A percentile compares a stretch with the other conserved stretches of the same genome.
phyloP scores from a whole-genome alignment of 2,888 invertebrate species.

The Acleris sparsana region DNA sequence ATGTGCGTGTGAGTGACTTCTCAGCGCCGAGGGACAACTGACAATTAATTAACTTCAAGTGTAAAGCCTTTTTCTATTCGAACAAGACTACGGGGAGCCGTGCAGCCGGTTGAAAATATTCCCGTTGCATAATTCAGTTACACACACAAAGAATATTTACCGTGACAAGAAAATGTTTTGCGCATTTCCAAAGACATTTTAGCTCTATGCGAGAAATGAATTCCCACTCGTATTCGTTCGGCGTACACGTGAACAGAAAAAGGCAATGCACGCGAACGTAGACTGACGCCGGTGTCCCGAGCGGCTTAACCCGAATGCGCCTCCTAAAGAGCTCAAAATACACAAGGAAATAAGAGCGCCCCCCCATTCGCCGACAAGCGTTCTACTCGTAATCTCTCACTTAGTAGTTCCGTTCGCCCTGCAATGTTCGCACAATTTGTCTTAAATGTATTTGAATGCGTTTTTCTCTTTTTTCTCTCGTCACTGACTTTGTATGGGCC shows the following conservation, averaged over 20 bases:
- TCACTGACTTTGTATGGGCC: constrained; percentile 88
- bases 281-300: constrained; percentile 66
- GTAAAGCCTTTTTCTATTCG: constrained; percentile 60
- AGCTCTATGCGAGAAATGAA: constrained; percentile 54
- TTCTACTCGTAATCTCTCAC: constrained; percentile 84
- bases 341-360: constrained; percentile 75
- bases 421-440: constrained; percentile 84
- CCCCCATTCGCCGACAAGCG: constrained; percentile 76
- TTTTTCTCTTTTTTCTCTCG: constrained; percentile 85
- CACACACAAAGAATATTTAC: constrained; percentile 36
- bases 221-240: constrained; percentile 53
- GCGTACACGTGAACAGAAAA: constrained; percentile 64
- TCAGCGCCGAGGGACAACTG: constrained; percentile 60
- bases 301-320: constrained; percentile 75
- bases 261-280: constrained; percentile 71
- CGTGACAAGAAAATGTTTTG: constrained; percentile 41
- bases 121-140: constrained; percentile 30
- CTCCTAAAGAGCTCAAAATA: constrained; percentile 78
- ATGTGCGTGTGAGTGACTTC: constrained; percentile 87
- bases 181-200: constrained; percentile 47
- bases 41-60: constrained; percentile 44
- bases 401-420: constrained; percentile 84
- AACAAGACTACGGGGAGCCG: constrained; percentile 21
- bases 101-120: constrained; percentile 22
- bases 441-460: constrained; percentile 85